Evolutionary conservation across 2,888 invertebrate species (phyloP).

Genomic region (Acleris laterana): DNA sequence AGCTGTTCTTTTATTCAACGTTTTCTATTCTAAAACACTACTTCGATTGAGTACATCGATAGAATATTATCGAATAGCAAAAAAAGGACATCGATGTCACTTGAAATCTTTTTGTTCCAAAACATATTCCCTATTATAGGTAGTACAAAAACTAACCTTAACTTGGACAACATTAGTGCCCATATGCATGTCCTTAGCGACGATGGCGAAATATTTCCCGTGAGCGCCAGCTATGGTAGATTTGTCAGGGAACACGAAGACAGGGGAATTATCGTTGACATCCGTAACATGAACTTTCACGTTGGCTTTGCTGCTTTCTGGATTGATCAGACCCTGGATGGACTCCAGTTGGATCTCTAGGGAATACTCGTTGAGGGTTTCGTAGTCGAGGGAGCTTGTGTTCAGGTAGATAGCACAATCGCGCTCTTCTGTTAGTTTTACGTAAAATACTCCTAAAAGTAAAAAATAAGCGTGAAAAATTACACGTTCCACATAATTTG

Average conservation of each 20-base stretch:
- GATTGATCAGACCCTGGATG: slow-evolving; percentile 91
- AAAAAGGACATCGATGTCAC: no score
- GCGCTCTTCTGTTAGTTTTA: slow-evolving; percentile 89
- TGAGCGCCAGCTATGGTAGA: slow-evolving; percentile 82
- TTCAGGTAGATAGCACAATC: slow-evolving; percentile 92
- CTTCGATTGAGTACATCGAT: no score
- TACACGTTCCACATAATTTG: no score
- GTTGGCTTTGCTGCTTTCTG: slow-evolving; percentile 88
- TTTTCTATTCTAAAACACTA: no score
- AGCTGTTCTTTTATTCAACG: no score
- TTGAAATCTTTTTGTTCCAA: no score
- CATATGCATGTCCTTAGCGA: slow-evolving; percentile 89
- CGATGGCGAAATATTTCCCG: slow-evolving; percentile 91
- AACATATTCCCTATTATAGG: no score
- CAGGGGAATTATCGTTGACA: slow-evolving; percentile 95
- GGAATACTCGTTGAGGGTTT: slow-evolving; percentile 88
- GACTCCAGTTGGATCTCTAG: slow-evolving; percentile 91
- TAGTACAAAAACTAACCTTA: slow-evolving; percentile 74
- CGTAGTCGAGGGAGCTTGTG: slow-evolving; percentile 90
- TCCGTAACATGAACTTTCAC: slow-evolving; percentile 93
- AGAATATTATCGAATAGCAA: no score
- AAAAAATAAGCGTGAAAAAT: background rate
- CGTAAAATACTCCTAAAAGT: slow-evolving; percentile 87
- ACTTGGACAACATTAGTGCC: slow-evolving; percentile 92
- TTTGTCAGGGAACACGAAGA: slow-evolving; percentile 89